Percentiles rank a stretch among this genome's conserved stretches.
These are phyloP conservation scores for Mesocricetus auratus DNA, from an alignment of 2,113 vertebrate species.

Conservation along the genomic window DNA sequence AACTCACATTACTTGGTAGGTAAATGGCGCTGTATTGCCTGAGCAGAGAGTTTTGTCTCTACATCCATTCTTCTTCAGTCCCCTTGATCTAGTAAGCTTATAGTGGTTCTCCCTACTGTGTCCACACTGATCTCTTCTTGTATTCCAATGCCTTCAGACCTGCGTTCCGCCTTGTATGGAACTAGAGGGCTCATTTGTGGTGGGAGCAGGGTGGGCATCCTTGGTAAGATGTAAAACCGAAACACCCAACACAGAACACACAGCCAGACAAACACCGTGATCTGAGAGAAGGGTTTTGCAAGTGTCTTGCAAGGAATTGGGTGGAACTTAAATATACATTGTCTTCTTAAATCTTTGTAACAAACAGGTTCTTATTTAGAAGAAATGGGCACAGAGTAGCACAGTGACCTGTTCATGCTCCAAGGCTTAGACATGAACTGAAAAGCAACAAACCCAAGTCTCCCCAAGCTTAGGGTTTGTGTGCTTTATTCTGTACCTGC, in stretches of 20 bases:
- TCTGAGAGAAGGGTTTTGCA: neutral
- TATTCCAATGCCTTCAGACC: neutral
- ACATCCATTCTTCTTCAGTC: neutral
- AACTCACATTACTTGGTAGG: conserved; percentile 94
- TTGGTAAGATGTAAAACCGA: neutral
- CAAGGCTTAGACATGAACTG: neutral
- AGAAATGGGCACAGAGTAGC: neutral
- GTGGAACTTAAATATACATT: neutral
- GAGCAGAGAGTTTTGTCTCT: neutral
- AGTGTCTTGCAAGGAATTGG: neutral
- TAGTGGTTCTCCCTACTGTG: neutral
- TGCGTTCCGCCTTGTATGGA: neutral
- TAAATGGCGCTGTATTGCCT: neutral
- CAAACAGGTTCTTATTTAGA: neutral
- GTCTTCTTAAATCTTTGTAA: neutral
- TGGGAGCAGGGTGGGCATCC: neutral
- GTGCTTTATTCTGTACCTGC: neutral
- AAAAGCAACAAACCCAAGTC: neutral
- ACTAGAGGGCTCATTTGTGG: neutral
- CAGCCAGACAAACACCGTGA: neutral
- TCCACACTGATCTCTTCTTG: neutral
- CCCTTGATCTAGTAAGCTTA: neutral
- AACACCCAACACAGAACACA: neutral
- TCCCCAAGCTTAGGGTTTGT: neutral
- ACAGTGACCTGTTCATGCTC: neutral